A percentile compares a stretch with the other conserved stretches of the same genome.
Conservation (phyloP, 2,797 vertebrate genomes). For the Naso thynnoides region DNA sequence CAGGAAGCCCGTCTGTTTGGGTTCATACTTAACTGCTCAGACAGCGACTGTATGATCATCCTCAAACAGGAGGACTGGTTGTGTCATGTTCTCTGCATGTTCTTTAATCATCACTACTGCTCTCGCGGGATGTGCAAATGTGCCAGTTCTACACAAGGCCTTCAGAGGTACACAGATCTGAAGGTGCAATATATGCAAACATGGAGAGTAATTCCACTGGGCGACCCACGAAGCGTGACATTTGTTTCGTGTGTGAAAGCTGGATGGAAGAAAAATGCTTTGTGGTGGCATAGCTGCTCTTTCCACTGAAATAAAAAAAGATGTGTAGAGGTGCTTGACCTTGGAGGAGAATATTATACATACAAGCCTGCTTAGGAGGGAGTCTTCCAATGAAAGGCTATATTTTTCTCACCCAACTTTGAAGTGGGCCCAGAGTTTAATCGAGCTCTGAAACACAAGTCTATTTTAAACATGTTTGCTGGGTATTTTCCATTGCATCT, state of each 20-base stretch:
- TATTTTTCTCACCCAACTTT: conserved; percentile 1
- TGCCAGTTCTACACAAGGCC: conserved; percentile 39
- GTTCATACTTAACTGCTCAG: conserved; percentile 52
- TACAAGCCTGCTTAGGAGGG: conserved; percentile 7
- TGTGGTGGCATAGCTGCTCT: not conserved
- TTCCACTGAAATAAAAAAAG: conserved; percentile 1
- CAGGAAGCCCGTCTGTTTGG: conserved; percentile 32
- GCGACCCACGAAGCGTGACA: conserved; percentile 13
- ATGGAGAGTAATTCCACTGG: conserved; percentile 23
- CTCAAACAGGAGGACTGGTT: conserved; percentile 33
- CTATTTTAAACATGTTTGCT: conserved; percentile 5
- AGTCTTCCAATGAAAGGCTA: conserved; percentile 19
- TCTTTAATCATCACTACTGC: conserved; percentile 57
- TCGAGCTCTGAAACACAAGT: conserved; percentile 23
- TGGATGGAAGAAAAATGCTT: conserved; percentile 42
- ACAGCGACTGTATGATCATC: conserved; percentile 47
- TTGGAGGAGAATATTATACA: conserved; percentile 24
- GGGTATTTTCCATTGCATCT: conserved; percentile 20
- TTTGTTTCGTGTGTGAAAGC: conserved; percentile 48
- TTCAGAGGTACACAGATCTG: not conserved
- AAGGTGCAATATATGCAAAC: conserved; percentile 26
- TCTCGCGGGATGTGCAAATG: conserved; percentile 42
- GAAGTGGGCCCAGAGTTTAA: conserved; percentile 25
- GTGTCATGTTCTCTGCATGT: conserved; percentile 43
- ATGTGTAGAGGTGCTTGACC: conserved; percentile 28